These are phyloP conservation scores for Strix uralensis DNA, from an alignment of 2,113 vertebrate genomes.

Conservation along the genomic window DNA sequence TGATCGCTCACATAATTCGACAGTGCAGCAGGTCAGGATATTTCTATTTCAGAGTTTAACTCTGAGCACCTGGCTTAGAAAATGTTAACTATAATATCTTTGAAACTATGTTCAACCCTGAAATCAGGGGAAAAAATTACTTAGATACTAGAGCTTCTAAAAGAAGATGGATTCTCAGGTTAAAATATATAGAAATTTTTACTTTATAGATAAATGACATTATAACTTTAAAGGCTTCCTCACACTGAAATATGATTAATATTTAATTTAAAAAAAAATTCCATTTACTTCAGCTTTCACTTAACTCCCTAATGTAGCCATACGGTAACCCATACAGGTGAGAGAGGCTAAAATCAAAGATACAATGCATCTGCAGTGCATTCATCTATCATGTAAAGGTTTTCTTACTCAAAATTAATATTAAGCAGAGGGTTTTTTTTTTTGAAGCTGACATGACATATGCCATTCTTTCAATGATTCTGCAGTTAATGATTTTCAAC, in stretches of 20 bases:
- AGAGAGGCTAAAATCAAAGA: neutral
- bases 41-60: neutral
- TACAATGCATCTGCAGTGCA: neutral
- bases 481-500: neutral
- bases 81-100: neutral
- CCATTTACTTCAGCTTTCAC: neutral
- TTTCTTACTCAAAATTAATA: neutral
- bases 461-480: neutral
- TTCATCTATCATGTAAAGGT: neutral
- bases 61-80: neutral
- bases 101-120: neutral
- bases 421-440: accelerated
- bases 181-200: neutral
- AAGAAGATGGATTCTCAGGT: neutral
- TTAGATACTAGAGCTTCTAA: neutral
- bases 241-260: neutral
- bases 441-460: neutral
- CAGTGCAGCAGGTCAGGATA: neutral
- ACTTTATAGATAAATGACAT: neutral
- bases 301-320: neutral
- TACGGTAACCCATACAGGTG: neutral
- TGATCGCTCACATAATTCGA: neutral
- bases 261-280: neutral
- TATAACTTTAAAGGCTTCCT: neutral
- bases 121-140: neutral